These are phyloP conservation scores for Linnaemya vulpina DNA, from an alignment of 2,888 invertebrate genomes.

Conservation along the genomic window DNA sequence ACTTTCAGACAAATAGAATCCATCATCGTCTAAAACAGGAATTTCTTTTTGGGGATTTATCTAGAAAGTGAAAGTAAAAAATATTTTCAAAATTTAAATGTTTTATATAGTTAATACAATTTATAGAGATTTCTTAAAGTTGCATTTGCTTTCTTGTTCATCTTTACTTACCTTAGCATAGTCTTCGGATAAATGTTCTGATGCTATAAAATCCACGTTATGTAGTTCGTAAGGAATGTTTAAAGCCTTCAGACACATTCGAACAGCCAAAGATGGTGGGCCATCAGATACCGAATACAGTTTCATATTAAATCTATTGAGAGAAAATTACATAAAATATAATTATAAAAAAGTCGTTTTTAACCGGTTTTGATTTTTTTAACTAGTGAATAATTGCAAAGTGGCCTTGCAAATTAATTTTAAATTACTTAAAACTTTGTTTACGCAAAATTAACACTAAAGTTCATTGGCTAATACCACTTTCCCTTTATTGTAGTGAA, in stretches of 20 bases:
- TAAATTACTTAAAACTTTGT: not conserved
- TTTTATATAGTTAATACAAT: no score
- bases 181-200: conserved; percentile 89
- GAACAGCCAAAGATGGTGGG: conserved; percentile 89
- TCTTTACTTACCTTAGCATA: conserved; percentile 86
- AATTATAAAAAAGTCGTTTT: conserved; percentile 1
- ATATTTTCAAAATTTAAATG: no score
- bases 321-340: conserved; percentile 13
- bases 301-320: conserved; percentile 84
- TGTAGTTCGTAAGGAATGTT: conserved; percentile 87
- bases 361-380: conserved; percentile 46
- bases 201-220: conserved; percentile 87
- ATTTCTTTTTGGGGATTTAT: conserved; percentile 91
- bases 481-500: conserved; percentile 16
- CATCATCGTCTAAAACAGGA: conserved; percentile 90
- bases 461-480: not conserved
- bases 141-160: not conserved
- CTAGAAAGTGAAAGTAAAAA: conserved; percentile 81
- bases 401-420: not conserved
- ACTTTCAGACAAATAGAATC: conserved; percentile 91
- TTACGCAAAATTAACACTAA: not conserved
- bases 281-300: conserved; percentile 90
- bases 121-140: not conserved
- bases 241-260: conserved; percentile 87
- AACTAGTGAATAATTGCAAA: conserved; percentile 20